A percentile compares a stretch with the other conserved stretches of the same genome.
phyloP scores from a whole-genome alignment of 2,797 vertebrate genomes.

The Squalus acanthias region DNA sequence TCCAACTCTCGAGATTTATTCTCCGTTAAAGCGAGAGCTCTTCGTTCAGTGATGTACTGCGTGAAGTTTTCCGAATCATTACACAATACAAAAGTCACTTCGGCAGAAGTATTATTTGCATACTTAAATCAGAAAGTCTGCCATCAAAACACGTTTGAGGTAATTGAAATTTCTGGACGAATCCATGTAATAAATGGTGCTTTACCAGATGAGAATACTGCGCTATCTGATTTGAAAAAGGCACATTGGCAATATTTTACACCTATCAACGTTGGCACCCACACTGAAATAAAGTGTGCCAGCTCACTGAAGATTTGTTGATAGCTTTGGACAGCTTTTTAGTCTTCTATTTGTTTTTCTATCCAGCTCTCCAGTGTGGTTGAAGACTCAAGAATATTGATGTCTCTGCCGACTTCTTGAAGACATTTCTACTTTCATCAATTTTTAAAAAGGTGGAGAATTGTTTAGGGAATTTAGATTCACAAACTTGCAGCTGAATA shows the following conservation, averaged over 20 bases:
- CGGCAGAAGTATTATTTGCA: not conserved
- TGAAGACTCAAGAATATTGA: conserved; percentile 4
- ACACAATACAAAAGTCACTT: not conserved
- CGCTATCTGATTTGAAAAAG: not conserved
- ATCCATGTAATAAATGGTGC: not conserved
- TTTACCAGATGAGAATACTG: not conserved
- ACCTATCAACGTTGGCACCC: not conserved
- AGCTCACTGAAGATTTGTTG: not conserved
- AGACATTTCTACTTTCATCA: not conserved
- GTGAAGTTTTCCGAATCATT: not conserved
- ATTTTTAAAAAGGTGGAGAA: not conserved
- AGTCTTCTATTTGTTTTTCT: not conserved
- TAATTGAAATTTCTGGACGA: not conserved
- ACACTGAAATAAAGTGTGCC: conserved; percentile 5
- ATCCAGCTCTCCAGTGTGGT: not conserved
- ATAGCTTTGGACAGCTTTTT: not conserved
- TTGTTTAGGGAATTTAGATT: not conserved
- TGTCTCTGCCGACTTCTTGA: not conserved
- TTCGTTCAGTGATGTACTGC: not conserved
- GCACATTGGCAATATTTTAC: not conserved
- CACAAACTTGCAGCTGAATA: not conserved
- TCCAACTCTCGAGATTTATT: not conserved
- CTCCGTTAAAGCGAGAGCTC: not conserved
- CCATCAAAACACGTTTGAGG: not conserved
- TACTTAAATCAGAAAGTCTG: not conserved